Base-by-base conservation (phyloP, 2,888 invertebrate species). In the Caenorhabditis sulstoni region DNA sequence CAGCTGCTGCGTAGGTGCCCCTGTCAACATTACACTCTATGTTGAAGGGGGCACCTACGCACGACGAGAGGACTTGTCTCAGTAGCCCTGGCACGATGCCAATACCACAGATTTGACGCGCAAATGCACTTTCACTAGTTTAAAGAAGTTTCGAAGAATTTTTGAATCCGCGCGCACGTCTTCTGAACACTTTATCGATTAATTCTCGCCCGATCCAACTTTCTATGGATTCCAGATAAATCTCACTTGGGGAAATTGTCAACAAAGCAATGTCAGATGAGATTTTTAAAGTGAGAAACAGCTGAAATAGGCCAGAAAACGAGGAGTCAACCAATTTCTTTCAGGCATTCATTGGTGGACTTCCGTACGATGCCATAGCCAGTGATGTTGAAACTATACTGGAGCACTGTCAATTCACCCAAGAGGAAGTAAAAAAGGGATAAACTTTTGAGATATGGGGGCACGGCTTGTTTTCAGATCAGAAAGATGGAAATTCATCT, bases 341-440 rank as follows among this genome's bases (percentile, higher is more conserved):
- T 59, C 73, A 82, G 70, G 86, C 78, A 14, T 87, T 81, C 76
- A 81, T 87, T 65, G 87, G 87, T 18, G 84, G 84, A 58, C 79
- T 87, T 41, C 87, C 87, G 3, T 50, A 55, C 29, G 86, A 86
- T 53, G 50, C 77, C 14, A 55, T 84, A n/a, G 81, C 81, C 39
- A 80, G 74, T 29, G 87, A 87, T 65, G 57, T 87, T 37, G 87
- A 87, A 47, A 64, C 73, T 18, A 44, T 87, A 12, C 68, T 86
- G 45, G 59, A 53, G 11, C 44, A 49, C 37, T 50, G 45, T 12
- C 58, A 59, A 4, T 71, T 78, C 29, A 50, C 52, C 9, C 37
- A 53, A 11, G 61, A 78, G 35, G 41, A 59, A n/a, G 77, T 78
- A 41, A 20, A 14, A 20, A n/a, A n/a, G n/a, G 23, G 12, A 5